Percentiles rank a stretch among this genome's conserved stretches.
phyloP scores from a whole-genome alignment of 2,797 vertebrate genomes.

The Apogon hyalosoma region DNA sequence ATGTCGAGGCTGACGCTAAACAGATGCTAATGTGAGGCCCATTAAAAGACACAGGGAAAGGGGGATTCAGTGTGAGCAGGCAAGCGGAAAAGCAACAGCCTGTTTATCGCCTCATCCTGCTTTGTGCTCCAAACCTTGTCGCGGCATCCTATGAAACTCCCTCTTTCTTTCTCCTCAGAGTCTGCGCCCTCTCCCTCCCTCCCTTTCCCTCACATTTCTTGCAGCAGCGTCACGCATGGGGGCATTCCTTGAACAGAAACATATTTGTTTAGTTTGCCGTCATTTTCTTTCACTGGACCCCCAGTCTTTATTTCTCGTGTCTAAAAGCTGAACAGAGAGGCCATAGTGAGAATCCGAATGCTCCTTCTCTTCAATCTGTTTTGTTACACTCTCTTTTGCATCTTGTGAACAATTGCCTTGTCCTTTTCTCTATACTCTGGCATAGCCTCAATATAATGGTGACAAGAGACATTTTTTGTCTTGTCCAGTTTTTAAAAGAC shows the following conservation, averaged over 20 bases:
- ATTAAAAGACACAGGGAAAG: slow-evolving; percentile 71
- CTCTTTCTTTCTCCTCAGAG: slow-evolving; percentile 46
- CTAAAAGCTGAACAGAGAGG: slow-evolving; percentile 62
- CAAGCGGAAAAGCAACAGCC: slow-evolving; percentile 79
- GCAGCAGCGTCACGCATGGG: slow-evolving; percentile 72
- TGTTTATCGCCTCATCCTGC: slow-evolving; percentile 77
- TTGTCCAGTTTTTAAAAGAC: slow-evolving; percentile 47
- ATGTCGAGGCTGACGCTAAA: slow-evolving; percentile 72
- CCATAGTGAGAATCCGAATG: slow-evolving; percentile 57
- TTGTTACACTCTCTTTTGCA: slow-evolving; percentile 51
- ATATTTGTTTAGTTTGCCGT: slow-evolving; percentile 78
- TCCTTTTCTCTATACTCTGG: slow-evolving; percentile 29
- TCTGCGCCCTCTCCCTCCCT: background rate
- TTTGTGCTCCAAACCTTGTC: slow-evolving; percentile 66
- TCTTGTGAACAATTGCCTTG: slow-evolving; percentile 12
- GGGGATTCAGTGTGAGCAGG: slow-evolving; percentile 74
- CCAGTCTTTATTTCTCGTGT: slow-evolving; percentile 52
- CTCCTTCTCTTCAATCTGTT: slow-evolving; percentile 59
- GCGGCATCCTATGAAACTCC: slow-evolving; percentile 58
- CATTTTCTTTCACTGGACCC: slow-evolving; percentile 68
- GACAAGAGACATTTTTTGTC: slow-evolving; percentile 55
- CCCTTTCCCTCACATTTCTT: slow-evolving; percentile 43
- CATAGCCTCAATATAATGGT: slow-evolving; percentile 46
- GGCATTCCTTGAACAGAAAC: slow-evolving; percentile 80
- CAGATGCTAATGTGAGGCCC: slow-evolving; percentile 85